Percentiles rank a stretch among this genome's conserved stretches.
Evolutionary conservation across 2,113 vertebrate genomes (phyloP).

Genomic region (Pampusana beccarii): DNA sequence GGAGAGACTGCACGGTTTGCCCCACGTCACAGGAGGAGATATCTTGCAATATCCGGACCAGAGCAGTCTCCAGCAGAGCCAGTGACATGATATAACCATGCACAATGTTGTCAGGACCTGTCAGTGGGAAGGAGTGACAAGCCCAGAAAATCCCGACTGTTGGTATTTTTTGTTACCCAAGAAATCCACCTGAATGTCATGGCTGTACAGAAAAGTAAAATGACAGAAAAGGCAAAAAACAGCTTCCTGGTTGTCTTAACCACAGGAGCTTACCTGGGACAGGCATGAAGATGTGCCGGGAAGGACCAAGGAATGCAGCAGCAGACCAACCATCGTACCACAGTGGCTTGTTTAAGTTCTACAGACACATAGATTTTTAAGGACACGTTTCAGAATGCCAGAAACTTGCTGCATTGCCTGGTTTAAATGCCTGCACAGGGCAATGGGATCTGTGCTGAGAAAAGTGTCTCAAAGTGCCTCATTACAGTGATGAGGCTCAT

Average conservation of each 20-base stretch:
- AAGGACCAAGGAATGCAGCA: neutral
- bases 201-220: neutral
- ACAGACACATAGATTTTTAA: neutral
- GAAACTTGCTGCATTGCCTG: neutral
- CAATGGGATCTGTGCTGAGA: neutral
- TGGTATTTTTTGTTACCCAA: neutral
- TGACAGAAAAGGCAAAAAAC: neutral
- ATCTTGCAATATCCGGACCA: accelerated
- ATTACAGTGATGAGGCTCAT: slow-evolving; percentile 4
- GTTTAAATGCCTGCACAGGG: neutral
- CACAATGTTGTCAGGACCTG: neutral
- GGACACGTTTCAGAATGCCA: neutral
- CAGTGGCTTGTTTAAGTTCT: neutral
- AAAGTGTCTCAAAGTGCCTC: neutral
- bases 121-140: neutral
- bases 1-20: neutral
- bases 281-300: neutral
- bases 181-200: neutral
- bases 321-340: neutral
- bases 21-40: neutral
- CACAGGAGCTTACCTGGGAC: neutral
- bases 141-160: neutral
- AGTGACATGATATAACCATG: neutral
- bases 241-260: neutral
- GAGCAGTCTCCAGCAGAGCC: neutral